Percentiles rank a stretch among this genome's conserved stretches.
Conservation (phyloP, 2,888 invertebrate genomes). For the Diadegma fenestrale region DNA sequence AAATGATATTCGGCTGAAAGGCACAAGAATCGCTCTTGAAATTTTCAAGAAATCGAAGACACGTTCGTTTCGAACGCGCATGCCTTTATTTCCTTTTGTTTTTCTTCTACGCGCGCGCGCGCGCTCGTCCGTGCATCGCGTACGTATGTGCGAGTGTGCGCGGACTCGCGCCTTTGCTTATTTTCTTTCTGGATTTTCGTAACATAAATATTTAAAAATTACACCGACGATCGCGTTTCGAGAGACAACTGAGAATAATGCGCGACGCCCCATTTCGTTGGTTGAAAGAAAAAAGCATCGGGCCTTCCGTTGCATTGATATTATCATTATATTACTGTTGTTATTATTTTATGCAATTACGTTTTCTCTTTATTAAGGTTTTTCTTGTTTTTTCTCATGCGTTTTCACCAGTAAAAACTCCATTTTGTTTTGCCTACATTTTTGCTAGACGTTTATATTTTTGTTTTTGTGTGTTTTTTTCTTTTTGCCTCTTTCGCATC, state of each 20-base stretch:
- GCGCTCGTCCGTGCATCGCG: background rate
- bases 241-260: constrained; percentile 73
- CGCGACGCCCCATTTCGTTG: constrained; percentile 74
- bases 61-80: constrained; percentile 72
- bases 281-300: constrained; percentile 45
- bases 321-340: background rate
- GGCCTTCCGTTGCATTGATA: constrained; percentile 52
- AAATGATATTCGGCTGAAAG: constrained; percentile 69
- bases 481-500: constrained; percentile 32
- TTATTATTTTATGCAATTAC: background rate
- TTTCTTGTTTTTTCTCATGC: constrained; percentile 65
- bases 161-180: constrained; percentile 28
- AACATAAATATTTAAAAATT: constrained; percentile 82
- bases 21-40: constrained; percentile 73
- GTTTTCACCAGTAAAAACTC: constrained; percentile 61
- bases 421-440: constrained; percentile 63
- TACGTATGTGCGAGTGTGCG: background rate
- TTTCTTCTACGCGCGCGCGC: constrained; percentile 64
- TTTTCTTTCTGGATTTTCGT: constrained; percentile 73
- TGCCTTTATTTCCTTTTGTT: constrained; percentile 43
- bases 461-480: constrained; percentile 54
- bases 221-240: constrained; percentile 80
- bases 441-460: constrained; percentile 56
- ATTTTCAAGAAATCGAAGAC: constrained; percentile 76
- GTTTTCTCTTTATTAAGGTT: constrained; percentile 72